A percentile compares a stretch with the other conserved stretches of the same genome.
Conservation (phyloP, 2,113 vertebrate species). For the Poeciliopsis occidentalis region DNA sequence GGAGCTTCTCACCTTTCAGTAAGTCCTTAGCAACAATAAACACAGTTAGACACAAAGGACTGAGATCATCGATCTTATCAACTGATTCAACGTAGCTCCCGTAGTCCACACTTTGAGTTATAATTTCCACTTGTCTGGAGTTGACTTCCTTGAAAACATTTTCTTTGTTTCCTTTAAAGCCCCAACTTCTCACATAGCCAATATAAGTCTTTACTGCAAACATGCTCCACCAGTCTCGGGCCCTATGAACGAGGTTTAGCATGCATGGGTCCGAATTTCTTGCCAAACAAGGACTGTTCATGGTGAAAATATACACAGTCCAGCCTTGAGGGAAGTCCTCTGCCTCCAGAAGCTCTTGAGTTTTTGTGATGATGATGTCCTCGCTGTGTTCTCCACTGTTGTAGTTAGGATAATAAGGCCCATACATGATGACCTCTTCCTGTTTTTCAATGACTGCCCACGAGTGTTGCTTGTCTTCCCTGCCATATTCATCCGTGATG, state of each 20-base stretch:
- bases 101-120: conserved; percentile 37
- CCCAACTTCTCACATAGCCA: conserved; percentile 62
- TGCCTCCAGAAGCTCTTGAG: conserved; percentile 54
- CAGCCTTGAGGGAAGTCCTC: conserved; percentile 4
- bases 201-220: conserved; percentile 57
- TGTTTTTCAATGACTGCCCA: conserved; percentile 64
- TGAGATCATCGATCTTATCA: conserved; percentile 9
- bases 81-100: conserved; percentile 35
- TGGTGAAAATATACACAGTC: conserved; percentile 57
- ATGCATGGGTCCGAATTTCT: conserved; percentile 55
- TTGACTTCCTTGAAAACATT: conserved; percentile 51
- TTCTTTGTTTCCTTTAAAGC: conserved; percentile 67
- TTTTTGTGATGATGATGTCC: conserved; percentile 62
- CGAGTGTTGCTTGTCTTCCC: conserved; percentile 57
- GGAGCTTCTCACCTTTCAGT: background rate
- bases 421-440: conserved; percentile 62
- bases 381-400: conserved; percentile 58
- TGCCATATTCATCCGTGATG: conserved; percentile 57
- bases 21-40: conserved; percentile 39
- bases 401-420: conserved; percentile 65
- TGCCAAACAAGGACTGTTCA: conserved; percentile 67
- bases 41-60: conserved; percentile 41
- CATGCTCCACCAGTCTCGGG: conserved; percentile 53
- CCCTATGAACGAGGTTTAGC: conserved; percentile 59
- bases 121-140: conserved; percentile 40